Evolutionary conservation across 2,797 vertebrate species (phyloP).

Genomic region (Urophycis tenuis): DNA sequence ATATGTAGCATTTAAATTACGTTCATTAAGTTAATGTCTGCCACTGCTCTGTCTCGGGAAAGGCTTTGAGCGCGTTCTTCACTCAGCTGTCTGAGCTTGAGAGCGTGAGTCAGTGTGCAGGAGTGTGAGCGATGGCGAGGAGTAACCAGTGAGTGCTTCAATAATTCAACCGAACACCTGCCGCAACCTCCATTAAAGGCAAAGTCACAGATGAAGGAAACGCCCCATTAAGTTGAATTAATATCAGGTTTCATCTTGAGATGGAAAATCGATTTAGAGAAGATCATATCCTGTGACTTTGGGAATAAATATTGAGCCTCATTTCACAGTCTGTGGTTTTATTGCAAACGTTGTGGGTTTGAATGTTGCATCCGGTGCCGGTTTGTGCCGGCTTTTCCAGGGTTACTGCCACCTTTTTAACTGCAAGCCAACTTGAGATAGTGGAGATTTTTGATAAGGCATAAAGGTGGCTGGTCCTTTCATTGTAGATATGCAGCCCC

Average conservation of each 20-base stretch:
- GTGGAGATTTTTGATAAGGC: background rate
- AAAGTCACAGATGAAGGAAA: conserved; percentile 9
- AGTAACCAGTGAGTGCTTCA: conserved; percentile 25
- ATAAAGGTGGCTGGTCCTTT: background rate
- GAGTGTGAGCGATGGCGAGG: background rate
- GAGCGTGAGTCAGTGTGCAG: background rate
- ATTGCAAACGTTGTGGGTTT: background rate
- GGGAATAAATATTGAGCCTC: background rate
- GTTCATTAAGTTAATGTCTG: background rate
- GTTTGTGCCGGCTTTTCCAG: background rate
- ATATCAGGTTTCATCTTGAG: background rate
- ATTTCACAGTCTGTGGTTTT: background rate
- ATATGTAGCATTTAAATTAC: background rate
- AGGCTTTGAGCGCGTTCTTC: background rate
- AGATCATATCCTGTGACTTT: background rate
- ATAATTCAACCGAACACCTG: conserved; percentile 50
- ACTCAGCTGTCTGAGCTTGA: background rate
- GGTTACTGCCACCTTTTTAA: background rate
- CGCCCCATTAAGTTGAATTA: conserved; percentile 5
- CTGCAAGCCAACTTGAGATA: background rate
- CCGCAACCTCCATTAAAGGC: conserved; percentile 20
- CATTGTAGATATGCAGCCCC: background rate
- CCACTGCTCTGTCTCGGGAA: background rate
- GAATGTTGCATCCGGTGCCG: background rate
- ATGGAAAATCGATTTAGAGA: background rate